Base-by-base conservation (phyloP, 2,888 invertebrate species). In the Coremacera marginata region DNA sequence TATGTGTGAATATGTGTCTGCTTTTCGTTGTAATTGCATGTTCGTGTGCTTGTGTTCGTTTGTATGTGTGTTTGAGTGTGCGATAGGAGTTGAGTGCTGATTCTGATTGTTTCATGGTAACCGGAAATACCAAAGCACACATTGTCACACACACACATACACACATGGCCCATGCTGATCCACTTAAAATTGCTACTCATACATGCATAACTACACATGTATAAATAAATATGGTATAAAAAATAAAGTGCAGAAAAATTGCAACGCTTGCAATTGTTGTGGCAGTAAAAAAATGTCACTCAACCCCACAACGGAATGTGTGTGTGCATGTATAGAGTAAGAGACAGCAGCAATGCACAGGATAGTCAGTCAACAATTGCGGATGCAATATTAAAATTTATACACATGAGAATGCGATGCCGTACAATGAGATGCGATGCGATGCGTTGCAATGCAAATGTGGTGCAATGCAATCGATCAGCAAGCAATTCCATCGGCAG, bases 81-180 rank as follows among this genome's bases (percentile, higher is more conserved):
- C 14, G 67, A 44, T 19, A 55, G 34, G 31, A 34, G 52, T 44
- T n/a, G 55, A 71, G 60, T 60, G 31, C 71, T 57, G 71, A 71
- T 71, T 71, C 37, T 80, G 77, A 79, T 78, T 76, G 70, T 70
- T 76, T 77, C 52, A 79, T 63, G 75, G 77, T 68, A 79, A 78
- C 77, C 75, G 79, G 79, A 80, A 78, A 77, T 76, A 77, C 75
- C 65, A 62, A 60, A 77, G 22, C 60, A 68, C 68, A 49, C 68
- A 25, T 7, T 8, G 31, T 5, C 27, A 34, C 34, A 16, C 27
- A 9, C 51, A n/a, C 49, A 5, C 67, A 44, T 31, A 25, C 34
- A n/a, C n/a, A n/a, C n/a, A n/a, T n/a, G n/a, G n/a, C n/a, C n/a
- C n/a, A 60, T 60, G n/a, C 9, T 8, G 60, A 60, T 25, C 14